These are phyloP conservation scores for Charaxes varanes DNA, from an alignment of 1,140 invertebrate species.

Conservation along the genomic window DNA sequence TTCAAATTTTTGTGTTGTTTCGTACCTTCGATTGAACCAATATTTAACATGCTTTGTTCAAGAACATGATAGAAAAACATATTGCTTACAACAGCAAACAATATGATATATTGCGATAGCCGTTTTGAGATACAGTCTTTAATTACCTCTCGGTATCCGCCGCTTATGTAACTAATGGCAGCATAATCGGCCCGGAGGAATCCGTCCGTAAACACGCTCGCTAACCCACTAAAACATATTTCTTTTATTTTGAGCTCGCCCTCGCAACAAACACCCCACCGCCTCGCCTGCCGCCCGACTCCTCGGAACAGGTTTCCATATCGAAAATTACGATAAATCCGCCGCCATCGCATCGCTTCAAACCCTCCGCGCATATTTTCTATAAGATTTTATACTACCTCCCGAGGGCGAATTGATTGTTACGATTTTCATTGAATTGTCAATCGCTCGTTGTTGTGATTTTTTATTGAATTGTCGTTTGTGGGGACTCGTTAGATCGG, in stretches of 20 bases:
- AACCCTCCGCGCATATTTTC: conserved; percentile 39
- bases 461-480: conserved; percentile 1
- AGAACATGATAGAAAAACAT: too few relatives aligned
- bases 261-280: conserved; percentile 32
- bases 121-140: too few relatives aligned
- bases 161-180: conserved; percentile 65
- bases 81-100: too few relatives aligned
- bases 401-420: conserved; percentile 7
- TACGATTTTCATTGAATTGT: conserved; percentile 5
- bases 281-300: conserved; percentile 26
- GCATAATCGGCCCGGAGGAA: conserved; percentile 55
- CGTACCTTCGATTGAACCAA: too few relatives aligned
- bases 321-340: conserved; percentile 64
- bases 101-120: too few relatives aligned
- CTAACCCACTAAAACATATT: conserved; percentile 73
- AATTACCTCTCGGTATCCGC: conserved; percentile 39
- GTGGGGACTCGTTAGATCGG: too few relatives aligned
- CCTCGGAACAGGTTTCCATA: conserved; percentile 61
- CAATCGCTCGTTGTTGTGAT: neutral
- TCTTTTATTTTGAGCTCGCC: conserved; percentile 63
- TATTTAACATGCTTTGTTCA: too few relatives aligned
- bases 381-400: conserved; percentile 19
- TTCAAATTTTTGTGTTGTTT: too few relatives aligned
- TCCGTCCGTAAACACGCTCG: conserved; percentile 64
- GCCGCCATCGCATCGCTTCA: conserved; percentile 24